Percentiles rank a stretch among this genome's conserved stretches.
phyloP scores from a whole-genome alignment of 2,797 vertebrate species.

The Parambassis ranga region DNA sequence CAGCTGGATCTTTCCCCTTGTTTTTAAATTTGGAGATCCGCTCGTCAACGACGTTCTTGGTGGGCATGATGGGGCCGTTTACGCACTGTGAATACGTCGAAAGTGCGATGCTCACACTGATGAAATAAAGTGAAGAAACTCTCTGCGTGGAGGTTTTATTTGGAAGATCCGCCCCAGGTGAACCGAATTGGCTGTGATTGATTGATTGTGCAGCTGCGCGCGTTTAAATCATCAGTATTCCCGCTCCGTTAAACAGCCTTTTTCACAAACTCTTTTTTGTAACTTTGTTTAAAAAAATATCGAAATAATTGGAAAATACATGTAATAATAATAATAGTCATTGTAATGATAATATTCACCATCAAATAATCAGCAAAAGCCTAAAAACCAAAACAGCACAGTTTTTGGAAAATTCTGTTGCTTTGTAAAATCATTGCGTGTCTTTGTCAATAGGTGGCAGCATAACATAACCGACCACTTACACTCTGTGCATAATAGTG shows the following conservation, averaged over 20 bases:
- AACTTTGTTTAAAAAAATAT: no score
- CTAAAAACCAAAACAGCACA: no score
- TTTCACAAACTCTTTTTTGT: no score
- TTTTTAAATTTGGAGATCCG: conserved; percentile 89
- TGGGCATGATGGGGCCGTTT: conserved; percentile 75
- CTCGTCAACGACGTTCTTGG: conserved; percentile 49
- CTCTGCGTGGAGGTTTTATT: not conserved
- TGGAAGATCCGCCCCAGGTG: conserved; percentile 28
- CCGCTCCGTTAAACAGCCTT: no score
- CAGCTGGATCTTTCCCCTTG: conserved; percentile 84
- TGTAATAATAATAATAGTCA: no score
- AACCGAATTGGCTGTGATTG: conserved; percentile 30
- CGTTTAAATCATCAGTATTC: not conserved
- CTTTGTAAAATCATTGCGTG: not conserved
- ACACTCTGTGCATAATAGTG: not conserved
- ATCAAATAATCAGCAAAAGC: not conserved
- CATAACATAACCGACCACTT: conserved; percentile 14
- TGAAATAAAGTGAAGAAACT: accelerated
- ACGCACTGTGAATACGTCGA: not conserved
- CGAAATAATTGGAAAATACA: no score
- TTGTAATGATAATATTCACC: no score
- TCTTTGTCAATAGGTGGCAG: conserved; percentile 58
- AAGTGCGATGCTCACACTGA: not conserved
- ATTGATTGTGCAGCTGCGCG: not conserved
- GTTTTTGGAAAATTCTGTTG: not conserved